phyloP scores from a whole-genome alignment of 2,113 vertebrate species.

The Xiphophorus couchianus region DNA sequence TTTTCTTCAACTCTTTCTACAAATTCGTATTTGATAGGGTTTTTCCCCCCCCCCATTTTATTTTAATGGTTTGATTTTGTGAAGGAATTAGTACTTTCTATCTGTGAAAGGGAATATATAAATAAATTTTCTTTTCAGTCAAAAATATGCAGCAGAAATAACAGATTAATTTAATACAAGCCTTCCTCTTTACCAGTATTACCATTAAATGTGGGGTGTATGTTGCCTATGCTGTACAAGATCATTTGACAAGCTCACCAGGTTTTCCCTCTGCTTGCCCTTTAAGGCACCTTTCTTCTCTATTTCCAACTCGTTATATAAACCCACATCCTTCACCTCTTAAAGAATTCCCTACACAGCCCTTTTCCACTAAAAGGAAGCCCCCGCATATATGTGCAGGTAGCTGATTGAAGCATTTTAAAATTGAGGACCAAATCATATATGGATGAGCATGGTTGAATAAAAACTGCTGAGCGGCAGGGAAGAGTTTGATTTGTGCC shows the following conservation, averaged over 20 bases:
- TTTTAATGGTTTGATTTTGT: background rate
- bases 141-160: background rate
- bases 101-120: background rate
- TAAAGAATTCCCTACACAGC: background rate
- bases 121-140: background rate
- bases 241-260: background rate
- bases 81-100: background rate
- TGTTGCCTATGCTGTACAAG: background rate
- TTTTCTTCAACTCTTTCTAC: background rate
- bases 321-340: background rate
- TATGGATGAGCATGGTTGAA: slow-evolving; percentile 7
- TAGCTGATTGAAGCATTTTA: slow-evolving; percentile 38
- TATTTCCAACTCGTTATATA: background rate
- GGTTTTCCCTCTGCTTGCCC: background rate
- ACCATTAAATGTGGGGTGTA: background rate
- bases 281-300: background rate
- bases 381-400: slow-evolving; percentile 21
- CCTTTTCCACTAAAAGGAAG: background rate
- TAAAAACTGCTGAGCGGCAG: slow-evolving; percentile 38
- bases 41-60: background rate
- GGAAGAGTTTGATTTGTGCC: slow-evolving; percentile 38
- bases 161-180: background rate
- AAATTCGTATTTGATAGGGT: background rate
- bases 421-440: slow-evolving; percentile 21
- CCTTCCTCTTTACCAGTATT: background rate